Evolutionary conservation across 1,140 invertebrate species (phyloP), one percentile per base, ranked within the genome.

Genomic region (Aphaenogaster ashmeadi): DNA sequence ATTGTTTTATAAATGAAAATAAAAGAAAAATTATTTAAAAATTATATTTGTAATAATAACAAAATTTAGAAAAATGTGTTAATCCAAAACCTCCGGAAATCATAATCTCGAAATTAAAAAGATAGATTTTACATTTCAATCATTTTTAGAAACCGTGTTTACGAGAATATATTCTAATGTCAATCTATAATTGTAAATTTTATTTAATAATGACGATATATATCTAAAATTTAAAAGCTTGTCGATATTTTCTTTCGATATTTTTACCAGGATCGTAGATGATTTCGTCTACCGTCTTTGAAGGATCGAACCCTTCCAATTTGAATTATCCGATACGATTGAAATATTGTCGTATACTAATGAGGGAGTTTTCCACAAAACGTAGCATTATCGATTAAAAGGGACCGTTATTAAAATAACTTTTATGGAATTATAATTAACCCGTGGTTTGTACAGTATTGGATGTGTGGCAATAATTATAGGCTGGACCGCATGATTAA

Each of bases 401-500:
- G 18, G 13, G 44, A n/a, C 72, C n/a, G 18, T 75, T 84, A 83
- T 83, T 21, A 74, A 84, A 75, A 60, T 62, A 62, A 74, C 71
- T 74, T 84, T 75, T 74, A 84, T 84, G 44, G 54, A 84, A 90
- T 84, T 78, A 60, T 90, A 90, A 90, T 90, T 89, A 90, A 52
- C 79, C 60, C 9, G 6, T 7, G 18, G 21, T 58, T 27, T 74
- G 36, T 84, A 27, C 60, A n/a, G 13, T 78, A 86, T 62, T 38
- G 77, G 72, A 88, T 87, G 62, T 64, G 52, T 64, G 52, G 33
- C 44, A 64, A 84, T 90, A 90, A 91, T 91, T 90, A 85, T 75
- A 90, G 89, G 36, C 75, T 62, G 21, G 9, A 58, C n/a, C 89
- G 80, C 72, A 52, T 91, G 89, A 91, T 91, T 88, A 88, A 91